Conservation (phyloP, 2,113 vertebrate species). For the Apistogramma diplotaenia region DNA sequence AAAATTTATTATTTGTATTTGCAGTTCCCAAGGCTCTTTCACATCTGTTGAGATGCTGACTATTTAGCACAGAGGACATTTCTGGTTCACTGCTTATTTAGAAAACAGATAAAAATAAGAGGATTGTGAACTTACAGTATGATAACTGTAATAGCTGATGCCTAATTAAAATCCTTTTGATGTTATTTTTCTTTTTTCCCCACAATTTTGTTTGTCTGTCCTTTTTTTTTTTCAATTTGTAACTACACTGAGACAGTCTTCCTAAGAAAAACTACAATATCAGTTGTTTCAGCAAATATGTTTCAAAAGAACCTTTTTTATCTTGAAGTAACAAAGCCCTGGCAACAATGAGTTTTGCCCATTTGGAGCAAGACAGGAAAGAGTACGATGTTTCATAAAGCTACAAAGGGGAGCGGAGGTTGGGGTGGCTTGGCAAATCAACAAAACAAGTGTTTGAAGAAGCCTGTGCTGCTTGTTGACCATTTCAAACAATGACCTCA, state of each 20-base stretch:
- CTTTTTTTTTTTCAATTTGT: no score
- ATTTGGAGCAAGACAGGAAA: background rate
- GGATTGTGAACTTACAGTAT: background rate
- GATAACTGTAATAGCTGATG: background rate
- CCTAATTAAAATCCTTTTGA: background rate
- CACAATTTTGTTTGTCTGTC: background rate
- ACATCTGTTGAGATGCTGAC: background rate
- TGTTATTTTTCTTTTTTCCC: background rate
- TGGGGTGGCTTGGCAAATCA: background rate
- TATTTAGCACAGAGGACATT: background rate
- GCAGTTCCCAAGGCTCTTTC: no score
- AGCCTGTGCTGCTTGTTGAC: background rate
- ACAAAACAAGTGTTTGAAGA: background rate
- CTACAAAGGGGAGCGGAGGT: background rate
- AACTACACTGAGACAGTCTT: background rate
- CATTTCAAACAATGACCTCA: background rate
- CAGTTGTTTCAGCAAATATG: background rate
- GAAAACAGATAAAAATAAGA: background rate
- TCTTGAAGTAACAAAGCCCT: background rate
- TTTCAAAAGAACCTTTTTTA: background rate
- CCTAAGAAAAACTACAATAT: background rate
- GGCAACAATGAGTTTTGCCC: background rate
- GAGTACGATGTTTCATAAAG: background rate
- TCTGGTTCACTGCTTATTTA: background rate
- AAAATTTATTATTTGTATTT: no score